These are phyloP conservation scores for Erebia palarica DNA, from an alignment of 2,888 invertebrate species.

Conservation along the genomic window DNA sequence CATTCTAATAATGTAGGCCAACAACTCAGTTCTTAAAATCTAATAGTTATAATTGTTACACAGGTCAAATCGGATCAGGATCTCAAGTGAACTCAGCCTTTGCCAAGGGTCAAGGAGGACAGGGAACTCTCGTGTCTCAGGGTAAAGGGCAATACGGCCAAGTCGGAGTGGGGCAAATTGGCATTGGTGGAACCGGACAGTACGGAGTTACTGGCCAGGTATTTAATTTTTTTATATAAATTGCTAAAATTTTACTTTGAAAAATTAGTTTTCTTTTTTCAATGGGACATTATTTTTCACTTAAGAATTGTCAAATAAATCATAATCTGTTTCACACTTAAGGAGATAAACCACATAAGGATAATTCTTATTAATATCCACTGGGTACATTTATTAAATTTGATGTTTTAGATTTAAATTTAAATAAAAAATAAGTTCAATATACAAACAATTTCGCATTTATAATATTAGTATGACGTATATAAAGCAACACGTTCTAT, in stretches of 20 bases:
- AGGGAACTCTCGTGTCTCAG: conserved; percentile 9
- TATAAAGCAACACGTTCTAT: conserved; percentile 6
- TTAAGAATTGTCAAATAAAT: too few species aligned
- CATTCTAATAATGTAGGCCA: too few species aligned
- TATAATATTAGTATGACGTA: not conserved
- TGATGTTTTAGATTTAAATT: conserved; percentile 3
- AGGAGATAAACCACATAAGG: too few species aligned
- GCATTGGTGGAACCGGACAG: conserved; percentile 37
- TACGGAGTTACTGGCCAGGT: conserved; percentile 32
- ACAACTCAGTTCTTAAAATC: not conserved
- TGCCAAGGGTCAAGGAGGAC: conserved; percentile 29
- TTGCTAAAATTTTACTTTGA: too few species aligned
- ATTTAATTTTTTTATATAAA: not conserved
- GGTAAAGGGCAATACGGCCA: conserved; percentile 28
- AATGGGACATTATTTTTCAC: too few species aligned
- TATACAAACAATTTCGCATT: not conserved
- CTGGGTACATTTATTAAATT: not conserved
- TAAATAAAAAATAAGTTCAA: conserved; percentile 5
- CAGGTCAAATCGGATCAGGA: conserved; percentile 34
- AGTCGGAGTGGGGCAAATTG: conserved; percentile 37
- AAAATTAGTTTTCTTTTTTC: too few species aligned
- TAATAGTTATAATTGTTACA: not conserved
- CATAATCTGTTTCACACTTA: too few species aligned
- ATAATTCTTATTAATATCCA: not conserved
- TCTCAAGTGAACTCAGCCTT: conserved; percentile 34